A percentile compares a stretch with the other conserved stretches of the same genome.
Evolutionary conservation across 2,888 invertebrate genomes (phyloP).

Genomic region (Melanophora roralis): DNA sequence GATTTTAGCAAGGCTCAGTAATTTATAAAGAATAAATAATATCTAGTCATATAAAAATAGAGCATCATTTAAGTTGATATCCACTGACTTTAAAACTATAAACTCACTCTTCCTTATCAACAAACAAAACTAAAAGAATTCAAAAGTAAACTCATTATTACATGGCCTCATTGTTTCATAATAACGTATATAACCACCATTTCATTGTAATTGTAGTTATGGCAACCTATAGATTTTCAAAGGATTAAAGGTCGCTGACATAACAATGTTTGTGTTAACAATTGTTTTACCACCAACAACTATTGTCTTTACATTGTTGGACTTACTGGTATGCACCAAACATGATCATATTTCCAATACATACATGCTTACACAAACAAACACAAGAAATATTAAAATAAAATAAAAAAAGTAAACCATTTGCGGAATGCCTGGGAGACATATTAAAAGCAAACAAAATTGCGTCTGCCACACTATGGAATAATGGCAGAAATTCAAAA

Average conservation of each 20-base stretch:
- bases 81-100: no score
- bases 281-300: not conserved
- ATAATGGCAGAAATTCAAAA: conserved; percentile 14
- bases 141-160: conserved; percentile 3
- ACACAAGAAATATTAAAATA: not conserved
- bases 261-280: conserved; percentile 27
- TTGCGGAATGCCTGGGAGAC: conserved; percentile 45
- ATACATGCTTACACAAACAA: not conserved
- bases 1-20: no score
- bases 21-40: no score
- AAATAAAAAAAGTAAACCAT: conserved; percentile 27
- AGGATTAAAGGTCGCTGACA: conserved; percentile 49
- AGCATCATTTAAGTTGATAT: no score
- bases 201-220: conserved; percentile 18
- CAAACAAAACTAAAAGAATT: not conserved
- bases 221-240: conserved; percentile 19
- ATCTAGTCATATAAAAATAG: no score
- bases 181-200: conserved; percentile 12
- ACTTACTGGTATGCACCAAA: conserved; percentile 16
- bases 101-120: not conserved
- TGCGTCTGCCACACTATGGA: conserved; percentile 19
- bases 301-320: not conserved
- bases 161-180: not conserved
- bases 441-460: conserved; percentile 39
- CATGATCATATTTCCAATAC: conserved; percentile 11